Evolutionary conservation across 2,888 invertebrate species (phyloP).

Genomic region (Hipparchia semele): DNA sequence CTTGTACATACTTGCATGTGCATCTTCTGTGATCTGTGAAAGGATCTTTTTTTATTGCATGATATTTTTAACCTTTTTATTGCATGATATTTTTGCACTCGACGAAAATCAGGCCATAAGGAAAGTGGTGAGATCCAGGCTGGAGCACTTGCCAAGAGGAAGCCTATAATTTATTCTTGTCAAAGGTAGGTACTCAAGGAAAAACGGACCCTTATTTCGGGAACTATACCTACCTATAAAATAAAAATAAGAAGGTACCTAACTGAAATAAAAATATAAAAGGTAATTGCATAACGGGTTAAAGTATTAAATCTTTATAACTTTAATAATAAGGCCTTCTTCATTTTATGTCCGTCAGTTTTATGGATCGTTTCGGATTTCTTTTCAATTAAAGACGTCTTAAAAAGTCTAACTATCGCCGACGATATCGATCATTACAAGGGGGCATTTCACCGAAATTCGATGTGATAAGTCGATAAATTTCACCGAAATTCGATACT

Average conservation of each 20-base stretch:
- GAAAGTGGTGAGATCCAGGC: no score
- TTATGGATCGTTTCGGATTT: conserved; percentile 19
- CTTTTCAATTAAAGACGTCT: conserved; percentile 28
- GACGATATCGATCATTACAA: conserved; percentile 24
- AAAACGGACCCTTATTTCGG: no score
- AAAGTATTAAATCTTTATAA: conserved; percentile 14
- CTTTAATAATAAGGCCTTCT: conserved; percentile 7
- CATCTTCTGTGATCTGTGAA: no score
- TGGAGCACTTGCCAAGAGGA: no score
- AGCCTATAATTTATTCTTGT: no score
- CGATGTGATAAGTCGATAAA: conserved; percentile 2
- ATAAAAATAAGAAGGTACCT: conserved; percentile 10
- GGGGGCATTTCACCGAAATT: conserved; percentile 18
- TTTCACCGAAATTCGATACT: neutral
- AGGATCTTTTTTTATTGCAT: no score
- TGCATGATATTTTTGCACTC: no score
- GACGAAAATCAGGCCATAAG: no score
- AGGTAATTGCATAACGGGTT: neutral
- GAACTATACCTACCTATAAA: no score
- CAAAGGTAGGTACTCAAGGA: no score
- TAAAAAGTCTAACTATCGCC: conserved; percentile 23
- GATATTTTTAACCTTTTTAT: no score
- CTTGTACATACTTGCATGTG: no score
- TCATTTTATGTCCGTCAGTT: conserved; percentile 25
- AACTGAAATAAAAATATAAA: neutral